A percentile compares a stretch with the other conserved stretches of the same genome.
Evolutionary conservation across 2,113 vertebrate genomes (phyloP).

Genomic region (Gallinago media): DNA sequence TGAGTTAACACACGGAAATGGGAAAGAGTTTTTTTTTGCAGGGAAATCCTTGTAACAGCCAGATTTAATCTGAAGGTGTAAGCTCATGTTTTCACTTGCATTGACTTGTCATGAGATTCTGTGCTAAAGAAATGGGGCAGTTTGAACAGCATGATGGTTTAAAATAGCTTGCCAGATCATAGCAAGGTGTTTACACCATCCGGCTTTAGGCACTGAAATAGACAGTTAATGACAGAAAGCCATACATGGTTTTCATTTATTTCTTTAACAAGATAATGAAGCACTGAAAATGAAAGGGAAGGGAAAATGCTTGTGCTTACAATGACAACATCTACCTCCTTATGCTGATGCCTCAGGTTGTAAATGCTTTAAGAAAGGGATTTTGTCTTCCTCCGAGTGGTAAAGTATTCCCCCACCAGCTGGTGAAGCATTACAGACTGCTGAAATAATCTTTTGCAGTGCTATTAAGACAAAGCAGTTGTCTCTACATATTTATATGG

Average conservation of each 20-base stretch:
- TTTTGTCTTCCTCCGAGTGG: neutral
- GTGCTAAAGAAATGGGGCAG: neutral
- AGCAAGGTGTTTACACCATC: neutral
- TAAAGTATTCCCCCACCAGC: neutral
- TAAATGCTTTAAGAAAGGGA: neutral
- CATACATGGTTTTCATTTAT: neutral
- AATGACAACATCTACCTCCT: neutral
- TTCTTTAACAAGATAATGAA: neutral
- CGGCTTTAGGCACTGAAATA: neutral
- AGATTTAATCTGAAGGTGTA: neutral
- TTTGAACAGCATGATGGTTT: neutral
- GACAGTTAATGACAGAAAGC: neutral
- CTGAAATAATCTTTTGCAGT: neutral
- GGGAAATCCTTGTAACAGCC: conserved; percentile 2
- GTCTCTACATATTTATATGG: neutral
- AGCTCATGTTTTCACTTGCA: neutral
- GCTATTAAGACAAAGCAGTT: neutral
- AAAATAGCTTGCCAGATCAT: neutral
- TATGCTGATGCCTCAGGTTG: neutral
- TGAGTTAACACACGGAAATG: neutral
- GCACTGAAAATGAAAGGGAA: neutral
- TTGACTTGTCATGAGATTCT: neutral
- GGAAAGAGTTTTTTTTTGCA: neutral
- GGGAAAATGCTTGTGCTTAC: neutral
- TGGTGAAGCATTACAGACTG: neutral